A percentile compares a stretch with the other conserved stretches of the same genome.
phyloP scores from a whole-genome alignment of 2,888 invertebrate genomes.

The Plebejus melissa region DNA sequence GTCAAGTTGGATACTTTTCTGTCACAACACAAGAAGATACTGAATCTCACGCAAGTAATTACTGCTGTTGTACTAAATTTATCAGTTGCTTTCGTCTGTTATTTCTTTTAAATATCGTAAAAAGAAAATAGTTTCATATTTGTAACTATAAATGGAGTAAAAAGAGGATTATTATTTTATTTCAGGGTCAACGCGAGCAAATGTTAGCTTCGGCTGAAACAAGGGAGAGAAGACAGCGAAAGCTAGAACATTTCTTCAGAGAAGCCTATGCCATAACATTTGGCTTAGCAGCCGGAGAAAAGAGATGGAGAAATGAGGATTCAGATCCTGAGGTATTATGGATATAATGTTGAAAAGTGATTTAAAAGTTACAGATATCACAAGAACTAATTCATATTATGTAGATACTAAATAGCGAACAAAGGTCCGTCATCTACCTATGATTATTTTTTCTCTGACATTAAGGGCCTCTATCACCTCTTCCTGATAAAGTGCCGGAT shows the following conservation, averaged over 20 bases:
- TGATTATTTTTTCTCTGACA: too few species aligned
- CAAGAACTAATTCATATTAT: too few species aligned
- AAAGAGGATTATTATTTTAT: not conserved
- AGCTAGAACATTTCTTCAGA: slow-evolving; percentile 96
- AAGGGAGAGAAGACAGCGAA: slow-evolving; percentile 93
- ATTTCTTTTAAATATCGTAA: not conserved
- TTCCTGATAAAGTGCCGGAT: too few species aligned
- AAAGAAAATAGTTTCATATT: not conserved
- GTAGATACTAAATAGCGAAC: too few species aligned
- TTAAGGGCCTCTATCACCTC: too few species aligned
- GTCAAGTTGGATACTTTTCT: slow-evolving; percentile 92
- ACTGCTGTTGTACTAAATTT: slow-evolving; percentile 1
- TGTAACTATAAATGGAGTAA: not conserved
- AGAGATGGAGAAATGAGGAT: slow-evolving; percentile 85
- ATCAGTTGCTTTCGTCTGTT: not conserved
- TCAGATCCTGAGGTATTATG: slow-evolving; percentile 84
- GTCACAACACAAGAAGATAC: slow-evolving; percentile 88
- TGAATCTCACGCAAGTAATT: slow-evolving; percentile 84
- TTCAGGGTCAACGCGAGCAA: slow-evolving; percentile 86
- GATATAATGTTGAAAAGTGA: too few species aligned
- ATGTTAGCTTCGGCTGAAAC: slow-evolving; percentile 96
- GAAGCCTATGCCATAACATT: slow-evolving; percentile 97
- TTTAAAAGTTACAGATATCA: too few species aligned
- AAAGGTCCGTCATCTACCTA: too few species aligned
- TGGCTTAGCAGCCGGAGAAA: slow-evolving; percentile 92